Percentiles rank a stretch among this genome's conserved stretches.
These are phyloP conservation scores for Diplosoma virens DNA, from an alignment of 23 tunicate species.

Conservation along the genomic window DNA sequence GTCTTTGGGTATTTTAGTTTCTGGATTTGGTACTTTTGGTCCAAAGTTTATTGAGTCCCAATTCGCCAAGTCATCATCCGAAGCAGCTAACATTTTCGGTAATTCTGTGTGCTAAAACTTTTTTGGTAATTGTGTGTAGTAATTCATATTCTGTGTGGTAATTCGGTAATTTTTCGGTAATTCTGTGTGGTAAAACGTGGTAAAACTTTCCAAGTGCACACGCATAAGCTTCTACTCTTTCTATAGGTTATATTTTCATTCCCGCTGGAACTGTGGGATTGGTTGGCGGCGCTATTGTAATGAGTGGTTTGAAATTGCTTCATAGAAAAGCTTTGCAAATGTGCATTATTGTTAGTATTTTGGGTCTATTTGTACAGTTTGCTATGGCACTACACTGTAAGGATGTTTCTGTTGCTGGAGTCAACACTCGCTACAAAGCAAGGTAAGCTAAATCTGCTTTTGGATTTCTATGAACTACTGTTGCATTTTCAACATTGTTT, in stretches of 20 bases:
- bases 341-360: constrained; percentile 64
- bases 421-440: constrained; percentile 56
- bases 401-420: constrained; percentile 62
- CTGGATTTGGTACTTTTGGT: constrained; percentile 84
- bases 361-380: constrained; percentile 63
- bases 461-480: too few species aligned
- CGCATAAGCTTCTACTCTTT: too few species aligned
- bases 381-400: constrained; percentile 62
- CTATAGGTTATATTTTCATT: constrained; percentile 66
- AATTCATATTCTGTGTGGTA: background rate
- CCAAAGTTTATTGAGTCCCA: constrained; percentile 85
- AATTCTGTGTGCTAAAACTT: too few species aligned
- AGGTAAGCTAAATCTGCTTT: constrained; percentile 39
- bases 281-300: constrained; percentile 64
- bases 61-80: constrained; percentile 75
- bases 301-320: constrained; percentile 63
- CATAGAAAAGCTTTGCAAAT: constrained; percentile 46
- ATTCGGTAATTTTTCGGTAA: too few species aligned
- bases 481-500: background rate
- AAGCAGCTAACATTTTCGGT: constrained; percentile 93
- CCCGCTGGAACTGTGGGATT: constrained; percentile 82
- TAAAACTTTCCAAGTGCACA: background rate
- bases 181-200: background rate
- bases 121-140: background rate
- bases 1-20: constrained; percentile 56